A percentile compares a stretch with the other conserved stretches of the same genome.
These are phyloP conservation scores for Papilio protenor DNA, from an alignment of 2,888 invertebrate species.

Conservation along the genomic window DNA sequence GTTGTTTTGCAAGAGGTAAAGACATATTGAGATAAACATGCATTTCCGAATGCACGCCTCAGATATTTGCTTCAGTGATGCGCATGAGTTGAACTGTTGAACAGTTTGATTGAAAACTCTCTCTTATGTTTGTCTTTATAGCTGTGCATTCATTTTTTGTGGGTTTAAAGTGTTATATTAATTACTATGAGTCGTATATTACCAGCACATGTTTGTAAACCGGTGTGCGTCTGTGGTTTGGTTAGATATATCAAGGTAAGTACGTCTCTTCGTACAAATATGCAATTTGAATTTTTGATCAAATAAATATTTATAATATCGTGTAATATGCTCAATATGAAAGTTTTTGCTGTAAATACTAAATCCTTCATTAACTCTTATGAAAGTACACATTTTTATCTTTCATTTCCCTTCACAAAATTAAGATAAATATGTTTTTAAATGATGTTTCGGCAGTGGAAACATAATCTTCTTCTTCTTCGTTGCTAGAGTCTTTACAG, in stretches of 20 bases:
- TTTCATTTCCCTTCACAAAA: no score
- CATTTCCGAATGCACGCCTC: neutral
- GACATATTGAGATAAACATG: neutral
- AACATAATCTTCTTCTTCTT: no score
- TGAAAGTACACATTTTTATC: no score
- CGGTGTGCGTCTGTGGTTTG: conserved; percentile 4
- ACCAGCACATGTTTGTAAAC: neutral
- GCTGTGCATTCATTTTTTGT: neutral
- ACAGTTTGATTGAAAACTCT: neutral
- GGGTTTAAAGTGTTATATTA: neutral
- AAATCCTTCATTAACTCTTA: no score
- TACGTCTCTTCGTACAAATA: neutral
- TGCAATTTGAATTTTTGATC: no score
- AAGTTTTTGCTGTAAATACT: no score
- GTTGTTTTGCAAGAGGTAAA: neutral
- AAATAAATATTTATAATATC: no score
- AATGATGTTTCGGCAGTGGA: no score
- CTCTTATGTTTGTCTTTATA: neutral
- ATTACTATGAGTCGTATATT: neutral
- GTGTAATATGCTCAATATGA: no score
- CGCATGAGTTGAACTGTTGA: conserved; percentile 10
- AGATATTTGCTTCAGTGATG: conserved; percentile 19
- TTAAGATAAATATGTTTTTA: no score
- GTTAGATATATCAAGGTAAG: conserved; percentile 39
- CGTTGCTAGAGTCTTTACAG: no score